These are phyloP conservation scores for Typhlichthys subterraneus DNA, from an alignment of 2,797 vertebrate species.

Conservation along the genomic window DNA sequence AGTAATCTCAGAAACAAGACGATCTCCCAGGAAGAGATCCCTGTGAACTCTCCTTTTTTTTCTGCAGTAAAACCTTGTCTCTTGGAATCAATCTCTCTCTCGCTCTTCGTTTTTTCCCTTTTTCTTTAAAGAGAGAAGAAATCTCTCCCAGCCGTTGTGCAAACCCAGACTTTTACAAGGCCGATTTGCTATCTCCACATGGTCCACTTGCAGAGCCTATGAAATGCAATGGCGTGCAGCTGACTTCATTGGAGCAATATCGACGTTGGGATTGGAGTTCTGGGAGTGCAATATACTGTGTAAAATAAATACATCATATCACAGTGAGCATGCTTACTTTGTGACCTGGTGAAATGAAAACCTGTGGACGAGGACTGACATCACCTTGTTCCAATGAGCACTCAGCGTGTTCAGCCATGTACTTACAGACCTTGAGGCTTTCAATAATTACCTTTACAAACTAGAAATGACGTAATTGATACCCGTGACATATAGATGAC, in stretches of 20 bases:
- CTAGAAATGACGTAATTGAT: slow-evolving; percentile 67
- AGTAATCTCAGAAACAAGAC: slow-evolving; percentile 43
- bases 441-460: slow-evolving; percentile 63
- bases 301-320: slow-evolving; percentile 51
- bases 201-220: slow-evolving; percentile 52
- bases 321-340: slow-evolving; percentile 44
- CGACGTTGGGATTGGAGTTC: slow-evolving; percentile 55
- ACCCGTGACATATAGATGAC: slow-evolving; percentile 59
- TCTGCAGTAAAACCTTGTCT: slow-evolving; percentile 41
- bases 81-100: slow-evolving; percentile 26
- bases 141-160: slow-evolving; percentile 37
- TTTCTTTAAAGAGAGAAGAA: slow-evolving; percentile 18
- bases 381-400: slow-evolving; percentile 46
- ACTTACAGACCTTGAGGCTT: slow-evolving; percentile 50
- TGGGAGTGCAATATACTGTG: slow-evolving; percentile 29
- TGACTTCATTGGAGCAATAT: slow-evolving; percentile 57
- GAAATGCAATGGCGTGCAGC: slow-evolving; percentile 56
- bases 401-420: slow-evolving; percentile 24
- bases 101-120: slow-evolving; percentile 10
- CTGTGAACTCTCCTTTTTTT: slow-evolving; percentile 32
- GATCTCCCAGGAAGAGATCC: slow-evolving; percentile 48
- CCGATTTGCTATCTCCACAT: slow-evolving; percentile 51
- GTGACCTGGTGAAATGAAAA: slow-evolving; percentile 55
- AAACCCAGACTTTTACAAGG: slow-evolving; percentile 49
- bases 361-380: slow-evolving; percentile 47